Base-by-base conservation (phyloP, 30 jellyfish, hydroid and myxozoan genomes). In the Cassiopea andromeda region DNA sequence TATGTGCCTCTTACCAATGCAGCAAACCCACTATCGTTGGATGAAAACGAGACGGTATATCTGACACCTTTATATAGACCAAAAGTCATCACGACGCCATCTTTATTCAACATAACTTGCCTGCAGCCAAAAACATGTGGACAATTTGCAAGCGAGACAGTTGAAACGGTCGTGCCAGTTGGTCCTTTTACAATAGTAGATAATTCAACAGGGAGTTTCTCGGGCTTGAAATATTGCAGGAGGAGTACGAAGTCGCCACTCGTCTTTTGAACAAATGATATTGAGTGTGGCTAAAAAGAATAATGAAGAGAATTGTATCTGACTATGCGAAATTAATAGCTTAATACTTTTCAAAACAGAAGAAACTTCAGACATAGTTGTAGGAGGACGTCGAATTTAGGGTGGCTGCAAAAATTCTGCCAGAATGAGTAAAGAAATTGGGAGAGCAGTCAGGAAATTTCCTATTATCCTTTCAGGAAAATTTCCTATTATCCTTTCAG, bases 71-170 rank as follows among this genome's bases (percentile, higher is more conserved):
- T 60, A 15, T 13, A 48, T 17, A 80, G 49, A 4, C 38, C 2
- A 44, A 79, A 57, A n/a, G 5, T 69, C 75, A 48, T 48, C 2
- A 89, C 48, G n/a, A 57, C 74, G 1, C 82, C 73, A 16, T 44
- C 27, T 43, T 44, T 50, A 38, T 69, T 90, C 79, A 90, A 59
- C 43, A 89, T 88, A 2, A 75, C 95, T 75, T 94, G 94, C 19
- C 98, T 89, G 90, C 98, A 94, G n/a, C 90, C 94, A 70, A 85
- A 94, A 13, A 78, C 89, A 60, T 89, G 91, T 17, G 92, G 84
- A 86, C 98, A 94, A 19, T 78, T 87, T 16, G 96, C 70, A 18
- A 89, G 80, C 16, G 81, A 73, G 61, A 54, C 87, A 12, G 46
- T 19, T 5, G 81, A 85, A 68, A 69, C 49, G 1, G 71, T 64